Evolutionary conservation across 1,140 invertebrate species (phyloP), one percentile per base, ranked within the genome.

Genomic region (Coenobita brevimanus): DNA sequence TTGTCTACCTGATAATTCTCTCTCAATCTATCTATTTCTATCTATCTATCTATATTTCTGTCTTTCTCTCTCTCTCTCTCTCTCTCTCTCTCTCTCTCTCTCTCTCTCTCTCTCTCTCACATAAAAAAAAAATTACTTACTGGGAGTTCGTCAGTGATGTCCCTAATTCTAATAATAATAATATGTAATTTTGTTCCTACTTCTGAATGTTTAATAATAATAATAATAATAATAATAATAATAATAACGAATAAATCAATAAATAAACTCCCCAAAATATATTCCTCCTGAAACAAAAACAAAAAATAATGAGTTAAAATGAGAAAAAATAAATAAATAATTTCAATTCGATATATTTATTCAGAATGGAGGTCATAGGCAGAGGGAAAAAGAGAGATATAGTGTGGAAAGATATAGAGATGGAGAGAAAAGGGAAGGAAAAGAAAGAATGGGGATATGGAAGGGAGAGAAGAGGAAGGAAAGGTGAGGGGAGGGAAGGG

Each of bases 101-200:
- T 71, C 67, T 71, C 27, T 33, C 27, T 33, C 67, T 33, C 67
- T 71, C 67, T 71, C 67, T 33, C 67, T 71, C 67, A 38, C 67
- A 10, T 38, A 24, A 36, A 24, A 36, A n/a, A 24, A 43, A 38
- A 43, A 24, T 76, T 24, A 41, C 36, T 36, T 17, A 73, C 17
- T 27, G 64, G n/a, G 69, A n/a, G n/a, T n/a, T 33, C 69, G 36
- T 73, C 69, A 38, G 36, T 8, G 30, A 33, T 21, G 36, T 73
- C 38, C 38, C 69, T 10, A 73, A 33, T 21, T 21, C 27, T 21
- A 38, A 38, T 73, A 33, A 38, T 73, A 24, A 73, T 41, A 17
- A 1, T 2, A 0, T 38, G 69, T 73, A 24, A 73, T 41, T n/a
- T n/a, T 36, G 30, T 10, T 27, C 15, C n/a, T 57, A 50, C n/a